phyloP scores from a whole-genome alignment of 2,888 invertebrate species.

The Pachycephus smyrnensis region DNA sequence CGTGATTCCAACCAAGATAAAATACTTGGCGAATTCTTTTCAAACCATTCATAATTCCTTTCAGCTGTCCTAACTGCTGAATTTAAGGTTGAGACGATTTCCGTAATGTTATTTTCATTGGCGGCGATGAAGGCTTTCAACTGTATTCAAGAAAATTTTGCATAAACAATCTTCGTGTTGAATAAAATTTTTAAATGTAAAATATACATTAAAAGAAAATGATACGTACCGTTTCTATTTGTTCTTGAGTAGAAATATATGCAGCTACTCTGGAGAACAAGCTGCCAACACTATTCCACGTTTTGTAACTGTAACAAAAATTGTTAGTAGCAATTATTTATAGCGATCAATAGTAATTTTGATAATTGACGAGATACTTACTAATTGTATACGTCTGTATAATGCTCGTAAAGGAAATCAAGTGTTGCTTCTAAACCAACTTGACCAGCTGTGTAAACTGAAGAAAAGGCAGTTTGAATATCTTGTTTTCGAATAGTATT shows the following conservation, averaged over 20 bases:
- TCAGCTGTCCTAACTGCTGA: slow-evolving; percentile 13
- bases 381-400: slow-evolving; percentile 37
- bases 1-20: not conserved
- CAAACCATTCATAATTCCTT: not conserved
- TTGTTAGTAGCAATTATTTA: not conserved
- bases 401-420: slow-evolving; percentile 39
- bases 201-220: not conserved
- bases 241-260: slow-evolving; percentile 33
- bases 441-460: slow-evolving; percentile 55
- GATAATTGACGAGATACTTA: slow-evolving; percentile 37
- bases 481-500: slow-evolving; percentile 61
- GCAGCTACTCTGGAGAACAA: slow-evolving; percentile 39
- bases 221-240: slow-evolving; percentile 40
- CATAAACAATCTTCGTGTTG: not conserved
- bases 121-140: slow-evolving; percentile 29
- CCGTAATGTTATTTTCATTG: not conserved
- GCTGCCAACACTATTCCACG: slow-evolving; percentile 43
- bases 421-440: slow-evolving; percentile 42
- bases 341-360: slow-evolving; percentile 1
- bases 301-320: slow-evolving; percentile 36
- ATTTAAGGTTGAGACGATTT: slow-evolving; percentile 6
- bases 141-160: slow-evolving; percentile 23
- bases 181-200: not conserved
- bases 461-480: slow-evolving; percentile 54
- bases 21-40: slow-evolving; percentile 14